Evolutionary conservation across 2,113 vertebrate species (phyloP).

Genomic region (Marcusenius ussheri): DNA sequence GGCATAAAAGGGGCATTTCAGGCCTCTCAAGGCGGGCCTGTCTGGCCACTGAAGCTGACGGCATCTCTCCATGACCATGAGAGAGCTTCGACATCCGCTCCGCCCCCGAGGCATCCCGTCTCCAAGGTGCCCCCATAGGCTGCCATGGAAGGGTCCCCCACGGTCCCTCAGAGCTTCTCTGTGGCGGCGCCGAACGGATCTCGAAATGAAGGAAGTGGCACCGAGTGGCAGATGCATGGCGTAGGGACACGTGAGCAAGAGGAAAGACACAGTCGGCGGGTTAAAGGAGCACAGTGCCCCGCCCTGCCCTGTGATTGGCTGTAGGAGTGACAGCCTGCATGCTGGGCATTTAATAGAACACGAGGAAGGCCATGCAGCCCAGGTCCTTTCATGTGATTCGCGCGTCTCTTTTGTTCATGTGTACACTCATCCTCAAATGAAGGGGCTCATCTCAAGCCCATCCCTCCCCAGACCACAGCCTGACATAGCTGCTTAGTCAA

Average conservation of each 20-base stretch:
- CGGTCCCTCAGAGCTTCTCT: neutral
- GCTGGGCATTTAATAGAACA: neutral
- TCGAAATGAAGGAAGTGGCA: neutral
- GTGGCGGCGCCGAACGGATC: neutral
- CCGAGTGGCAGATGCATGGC: neutral
- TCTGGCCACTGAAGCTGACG: slow-evolving; percentile 1
- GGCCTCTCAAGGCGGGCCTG: neutral
- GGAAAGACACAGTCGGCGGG: neutral
- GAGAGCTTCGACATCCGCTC: neutral
- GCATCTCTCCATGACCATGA: neutral
- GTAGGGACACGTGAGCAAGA: neutral
- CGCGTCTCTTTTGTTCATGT: neutral
- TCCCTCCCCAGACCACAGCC: neutral
- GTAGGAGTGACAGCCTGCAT: neutral
- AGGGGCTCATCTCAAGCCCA: neutral
- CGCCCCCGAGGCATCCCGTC: neutral
- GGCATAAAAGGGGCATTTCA: slow-evolving; percentile 24
- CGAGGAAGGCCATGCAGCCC: neutral
- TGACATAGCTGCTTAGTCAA: neutral
- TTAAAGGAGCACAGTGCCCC: neutral
- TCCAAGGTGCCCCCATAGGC: neutral
- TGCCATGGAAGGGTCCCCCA: neutral
- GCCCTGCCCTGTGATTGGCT: neutral
- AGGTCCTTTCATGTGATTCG: neutral
- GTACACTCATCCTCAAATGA: neutral